These are phyloP conservation scores for Cricetomys ansorgei DNA, from an alignment of 2,113 vertebrate species.

Conservation along the genomic window DNA sequence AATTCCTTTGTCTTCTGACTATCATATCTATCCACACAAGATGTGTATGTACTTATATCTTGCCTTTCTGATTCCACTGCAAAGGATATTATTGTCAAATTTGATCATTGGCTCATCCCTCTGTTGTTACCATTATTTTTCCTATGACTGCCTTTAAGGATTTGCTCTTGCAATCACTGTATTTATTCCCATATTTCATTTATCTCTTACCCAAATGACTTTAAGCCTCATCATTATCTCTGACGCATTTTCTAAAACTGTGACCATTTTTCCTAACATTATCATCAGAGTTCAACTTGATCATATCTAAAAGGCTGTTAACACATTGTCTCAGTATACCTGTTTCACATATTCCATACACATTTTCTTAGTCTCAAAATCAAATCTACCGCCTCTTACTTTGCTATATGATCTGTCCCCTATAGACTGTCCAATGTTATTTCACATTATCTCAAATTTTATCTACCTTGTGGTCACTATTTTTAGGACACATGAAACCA, in stretches of 20 bases:
- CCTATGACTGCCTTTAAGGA: not conserved
- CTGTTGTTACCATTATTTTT: not conserved
- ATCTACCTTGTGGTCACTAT: not conserved
- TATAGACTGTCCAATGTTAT: not conserved
- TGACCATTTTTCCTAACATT: too few species aligned
- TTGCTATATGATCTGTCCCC: not conserved
- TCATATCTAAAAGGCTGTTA: not conserved
- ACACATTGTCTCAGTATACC: rapidly evolving
- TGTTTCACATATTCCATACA: not conserved
- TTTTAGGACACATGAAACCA: not conserved
- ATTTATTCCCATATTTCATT: not conserved
- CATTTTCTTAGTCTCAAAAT: not conserved
- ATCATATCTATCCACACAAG: not conserved
- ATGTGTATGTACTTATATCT: not conserved
- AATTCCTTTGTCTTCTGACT: not conserved
- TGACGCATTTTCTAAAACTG: not conserved
- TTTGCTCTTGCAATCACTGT: not conserved
- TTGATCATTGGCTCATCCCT: not conserved
- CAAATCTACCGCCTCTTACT: not conserved
- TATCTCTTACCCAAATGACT: not conserved
- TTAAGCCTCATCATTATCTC: not conserved
- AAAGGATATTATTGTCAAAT: not conserved
- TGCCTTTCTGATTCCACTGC: not conserved
- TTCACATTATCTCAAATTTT: not conserved
- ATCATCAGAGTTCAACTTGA: not conserved